Conservation (phyloP, 2,888 invertebrate species). For the Perithous albicinctus region DNA sequence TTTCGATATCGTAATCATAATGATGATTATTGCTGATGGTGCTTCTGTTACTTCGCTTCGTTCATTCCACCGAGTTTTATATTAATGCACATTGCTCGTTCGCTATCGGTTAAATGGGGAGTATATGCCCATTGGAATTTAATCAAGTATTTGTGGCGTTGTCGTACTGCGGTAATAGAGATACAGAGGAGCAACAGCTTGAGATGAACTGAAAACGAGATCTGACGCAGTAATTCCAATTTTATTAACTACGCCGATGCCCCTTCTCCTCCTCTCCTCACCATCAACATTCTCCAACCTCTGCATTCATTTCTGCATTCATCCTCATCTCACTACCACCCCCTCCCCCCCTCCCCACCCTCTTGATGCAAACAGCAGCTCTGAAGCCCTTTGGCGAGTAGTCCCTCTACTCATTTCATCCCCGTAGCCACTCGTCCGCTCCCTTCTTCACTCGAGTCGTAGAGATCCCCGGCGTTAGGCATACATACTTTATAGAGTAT, state of each 20-base stretch:
- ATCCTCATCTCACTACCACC: constrained; percentile 58
- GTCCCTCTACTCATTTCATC: constrained; percentile 69
- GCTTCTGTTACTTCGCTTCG: neutral
- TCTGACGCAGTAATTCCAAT: constrained; percentile 68
- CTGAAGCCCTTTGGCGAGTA: constrained; percentile 51
- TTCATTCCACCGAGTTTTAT: neutral
- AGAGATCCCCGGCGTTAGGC: constrained; percentile 19
- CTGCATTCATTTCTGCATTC: constrained; percentile 69
- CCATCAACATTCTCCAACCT: no score
- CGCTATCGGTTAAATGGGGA: neutral
- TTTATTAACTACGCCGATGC: constrained; percentile 72
- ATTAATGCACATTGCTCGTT: neutral
- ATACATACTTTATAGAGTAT: constrained; percentile 25
- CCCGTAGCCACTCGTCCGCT: constrained; percentile 62
- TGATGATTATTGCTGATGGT: neutral
- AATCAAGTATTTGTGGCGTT: constrained; percentile 42
- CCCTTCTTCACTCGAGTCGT: constrained; percentile 63
- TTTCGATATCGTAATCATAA: neutral
- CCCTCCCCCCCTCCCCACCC: no score
- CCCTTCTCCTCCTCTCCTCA: constrained; percentile 24
- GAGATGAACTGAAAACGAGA: constrained; percentile 74
- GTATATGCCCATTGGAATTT: constrained; percentile 33
- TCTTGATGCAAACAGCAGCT: constrained; percentile 63
- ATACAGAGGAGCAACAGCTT: constrained; percentile 74
- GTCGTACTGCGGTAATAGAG: constrained; percentile 26